Base-by-base conservation (phyloP, 2,888 invertebrate genomes). In the Conomelus anceps region DNA sequence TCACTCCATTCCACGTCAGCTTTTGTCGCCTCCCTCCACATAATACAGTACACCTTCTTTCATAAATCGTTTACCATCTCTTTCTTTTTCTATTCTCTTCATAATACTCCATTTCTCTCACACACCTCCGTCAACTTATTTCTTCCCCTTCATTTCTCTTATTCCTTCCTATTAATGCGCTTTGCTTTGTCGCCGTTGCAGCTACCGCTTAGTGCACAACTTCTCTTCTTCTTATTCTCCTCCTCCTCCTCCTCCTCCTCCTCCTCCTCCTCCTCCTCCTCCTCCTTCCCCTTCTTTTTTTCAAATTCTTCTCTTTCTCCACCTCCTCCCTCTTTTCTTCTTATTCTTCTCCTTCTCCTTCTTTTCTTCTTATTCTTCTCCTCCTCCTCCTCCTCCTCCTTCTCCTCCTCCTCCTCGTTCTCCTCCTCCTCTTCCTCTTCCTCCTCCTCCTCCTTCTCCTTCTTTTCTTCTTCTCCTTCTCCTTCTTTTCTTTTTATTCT, bases 71-170 rank as follows among this genome's bases (percentile, higher is more conserved):
- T 23, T 3, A 22, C 87, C 84, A 20, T 22, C 84, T 29, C 84
- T 24, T 23, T 89, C 84, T 41, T 41, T 41, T 85, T 63, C 20
- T 87, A 23, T 34, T 89, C 85, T 84, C 85, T 85, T 34, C 90
- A 85, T 85, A 89, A 89, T 87, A 89, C 90, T 90, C 90, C 90
- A 29, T 89, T 90, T 86, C 90, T 87, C 90, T 90, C 89, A 85
- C 22, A 3, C 86, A 63, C 84, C 87, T 84, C 24, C 89, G 84
- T 23, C 88, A 85, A 22, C 85, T n/a, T 26, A 63, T 23, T 84
- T 89, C 41, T 84, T 23, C 23, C 63, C 63, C 85, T 88, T 63
- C 63, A 63, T 63, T 63, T 63, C 63, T 63, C 63, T 84, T 84
- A 34, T 86, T 24, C 86, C 63, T 86, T 24, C 86, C 63, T 87